These are phyloP conservation scores for Ictalurus punctatus DNA, from an alignment of 2,113 vertebrate species.

Conservation along the genomic window DNA sequence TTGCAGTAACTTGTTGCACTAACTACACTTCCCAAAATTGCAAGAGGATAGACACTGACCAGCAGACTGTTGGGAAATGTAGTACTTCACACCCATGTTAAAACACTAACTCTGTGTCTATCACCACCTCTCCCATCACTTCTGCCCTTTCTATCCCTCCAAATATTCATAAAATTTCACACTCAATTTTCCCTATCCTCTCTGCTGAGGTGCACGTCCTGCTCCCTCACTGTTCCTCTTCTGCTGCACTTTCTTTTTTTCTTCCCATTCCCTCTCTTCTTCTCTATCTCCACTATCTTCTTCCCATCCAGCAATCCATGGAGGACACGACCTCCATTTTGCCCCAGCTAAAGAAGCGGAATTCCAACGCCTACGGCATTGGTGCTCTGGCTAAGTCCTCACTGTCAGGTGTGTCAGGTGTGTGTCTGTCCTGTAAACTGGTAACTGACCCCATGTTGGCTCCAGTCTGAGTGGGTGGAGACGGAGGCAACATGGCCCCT, in stretches of 20 bases:
- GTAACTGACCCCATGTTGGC: constrained; percentile 79
- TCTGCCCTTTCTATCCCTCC: constrained; percentile 55
- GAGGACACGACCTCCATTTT: constrained; percentile 99
- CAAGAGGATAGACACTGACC: constrained; percentile 34
- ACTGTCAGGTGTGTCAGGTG: constrained; percentile 94
- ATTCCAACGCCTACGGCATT: constrained; percentile 95
- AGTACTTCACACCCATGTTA: constrained; percentile 40
- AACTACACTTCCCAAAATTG: constrained; percentile 57
- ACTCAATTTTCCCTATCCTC: constrained; percentile 62
- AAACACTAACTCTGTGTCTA: constrained; percentile 69
- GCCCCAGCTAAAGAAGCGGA: constrained; percentile 94
- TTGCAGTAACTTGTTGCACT: constrained; percentile 55
- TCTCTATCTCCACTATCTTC: constrained; percentile 57
- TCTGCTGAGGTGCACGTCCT: constrained; percentile 64
- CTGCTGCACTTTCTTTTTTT: constrained; percentile 51
- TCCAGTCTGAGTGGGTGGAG: constrained; percentile 59
- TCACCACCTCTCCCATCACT: constrained; percentile 67
- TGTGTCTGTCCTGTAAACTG: constrained; percentile 81
- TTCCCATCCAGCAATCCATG: constrained; percentile 89
- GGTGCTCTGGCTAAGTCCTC: constrained; percentile 98
- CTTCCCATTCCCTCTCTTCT: constrained; percentile 30
- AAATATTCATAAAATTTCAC: constrained; percentile 40
- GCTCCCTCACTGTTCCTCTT: constrained; percentile 58
- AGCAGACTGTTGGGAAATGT: constrained; percentile 54
- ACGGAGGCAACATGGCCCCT: constrained; percentile 77